Conservation (phyloP, 35 echinoderm and acorn worm genomes). For the Apostichopus japonicus region DNA sequence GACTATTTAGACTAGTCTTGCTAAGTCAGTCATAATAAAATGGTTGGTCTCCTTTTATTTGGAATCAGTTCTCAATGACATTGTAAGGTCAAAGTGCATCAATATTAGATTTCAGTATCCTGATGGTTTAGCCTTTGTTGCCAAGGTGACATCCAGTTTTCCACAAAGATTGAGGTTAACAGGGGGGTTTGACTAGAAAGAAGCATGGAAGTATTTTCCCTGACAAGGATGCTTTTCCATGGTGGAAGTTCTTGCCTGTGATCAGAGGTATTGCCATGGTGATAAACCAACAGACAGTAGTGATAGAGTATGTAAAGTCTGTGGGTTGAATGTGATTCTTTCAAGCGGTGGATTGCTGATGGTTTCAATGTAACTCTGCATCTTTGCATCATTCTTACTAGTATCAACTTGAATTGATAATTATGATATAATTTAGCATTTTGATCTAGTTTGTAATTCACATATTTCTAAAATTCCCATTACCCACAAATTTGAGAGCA, state of each 20-base stretch:
- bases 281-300: not conserved
- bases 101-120: not conserved
- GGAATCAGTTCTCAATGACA: not conserved
- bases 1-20: not conserved
- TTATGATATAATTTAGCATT: too few relatives aligned
- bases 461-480: too few relatives aligned
- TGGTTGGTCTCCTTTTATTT: not conserved
- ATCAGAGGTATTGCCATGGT: too few relatives aligned
- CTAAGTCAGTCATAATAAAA: not conserved
- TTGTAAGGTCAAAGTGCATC: constrained; percentile 18
- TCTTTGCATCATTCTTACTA: not conserved
- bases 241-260: not conserved
- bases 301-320: not conserved
- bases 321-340: not conserved
- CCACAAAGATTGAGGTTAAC: not conserved
- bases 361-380: not conserved
- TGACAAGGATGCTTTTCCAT: too few relatives aligned
- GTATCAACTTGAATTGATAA: not conserved
- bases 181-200: not conserved
- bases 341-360: too few relatives aligned
- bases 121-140: constrained; percentile 27
- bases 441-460: too few relatives aligned
- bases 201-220: not conserved
- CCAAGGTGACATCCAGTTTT: not conserved
- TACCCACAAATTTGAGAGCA: too few relatives aligned